Evolutionary conservation across 2,888 invertebrate genomes (phyloP).

Genomic region (Pseudoips prasinana): DNA sequence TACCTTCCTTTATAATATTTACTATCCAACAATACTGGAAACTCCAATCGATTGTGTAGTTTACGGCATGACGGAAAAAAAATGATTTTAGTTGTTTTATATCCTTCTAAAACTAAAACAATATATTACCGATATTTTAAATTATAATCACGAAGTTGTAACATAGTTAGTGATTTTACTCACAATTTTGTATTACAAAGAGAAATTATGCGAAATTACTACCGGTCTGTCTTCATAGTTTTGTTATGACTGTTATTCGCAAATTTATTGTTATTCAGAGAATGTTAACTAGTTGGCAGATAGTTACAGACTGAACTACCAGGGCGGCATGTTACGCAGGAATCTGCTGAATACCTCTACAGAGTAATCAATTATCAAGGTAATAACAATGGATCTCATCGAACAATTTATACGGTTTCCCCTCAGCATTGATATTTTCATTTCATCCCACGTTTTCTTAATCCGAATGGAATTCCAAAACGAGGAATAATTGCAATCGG

Average conservation of each 20-base stretch:
- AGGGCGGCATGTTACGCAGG: constrained; percentile 2
- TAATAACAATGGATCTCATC: background rate
- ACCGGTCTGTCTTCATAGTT: too few relatives aligned
- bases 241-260: constrained; percentile 14
- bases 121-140: too few relatives aligned
- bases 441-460: background rate
- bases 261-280: constrained; percentile 14
- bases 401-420: background rate
- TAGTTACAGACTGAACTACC: constrained; percentile 1
- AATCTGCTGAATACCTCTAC: constrained; percentile 12
- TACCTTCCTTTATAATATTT: too few relatives aligned
- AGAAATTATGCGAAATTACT: too few relatives aligned
- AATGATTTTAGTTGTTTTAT: too few relatives aligned
- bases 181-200: too few relatives aligned
- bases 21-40: too few relatives aligned
- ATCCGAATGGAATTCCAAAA: background rate
- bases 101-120: too few relatives aligned
- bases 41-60: too few relatives aligned
- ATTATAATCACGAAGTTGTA: too few relatives aligned
- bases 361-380: constrained; percentile 12
- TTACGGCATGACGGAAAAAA: too few relatives aligned
- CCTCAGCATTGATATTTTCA: background rate
- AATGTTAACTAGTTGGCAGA: constrained; percentile 16
- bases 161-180: too few relatives aligned
- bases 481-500: background rate